These are phyloP conservation scores for Mamestra brassicae DNA, from an alignment of 2,888 invertebrate species.

Conservation along the genomic window DNA sequence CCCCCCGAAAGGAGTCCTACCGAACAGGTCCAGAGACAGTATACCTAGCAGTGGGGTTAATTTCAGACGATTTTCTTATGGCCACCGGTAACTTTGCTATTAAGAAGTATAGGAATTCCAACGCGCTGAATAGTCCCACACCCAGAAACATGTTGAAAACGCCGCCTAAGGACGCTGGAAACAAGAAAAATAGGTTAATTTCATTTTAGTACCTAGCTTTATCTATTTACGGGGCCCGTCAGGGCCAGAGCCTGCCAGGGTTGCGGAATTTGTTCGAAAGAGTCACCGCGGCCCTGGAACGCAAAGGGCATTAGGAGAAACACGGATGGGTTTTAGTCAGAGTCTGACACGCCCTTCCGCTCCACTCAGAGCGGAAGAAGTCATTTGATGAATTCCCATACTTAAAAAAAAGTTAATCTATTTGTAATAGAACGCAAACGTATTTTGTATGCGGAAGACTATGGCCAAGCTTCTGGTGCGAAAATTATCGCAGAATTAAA, in stretches of 20 bases:
- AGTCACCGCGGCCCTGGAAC: no score
- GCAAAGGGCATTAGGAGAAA: no score
- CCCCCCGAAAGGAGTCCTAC: neutral
- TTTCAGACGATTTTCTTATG: slow-evolving; percentile 65
- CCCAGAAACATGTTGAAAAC: slow-evolving; percentile 89
- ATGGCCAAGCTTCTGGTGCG: neutral
- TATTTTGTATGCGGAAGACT: neutral
- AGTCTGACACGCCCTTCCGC: no score
- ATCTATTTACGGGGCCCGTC: no score
- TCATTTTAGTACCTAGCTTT: neutral
- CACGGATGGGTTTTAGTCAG: no score
- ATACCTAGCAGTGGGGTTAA: slow-evolving; percentile 22
- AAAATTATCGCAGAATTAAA: no score
- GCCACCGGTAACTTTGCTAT: slow-evolving; percentile 71
- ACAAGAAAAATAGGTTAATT: slow-evolving; percentile 4
- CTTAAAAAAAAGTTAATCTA: neutral
- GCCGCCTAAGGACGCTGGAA: slow-evolving; percentile 86
- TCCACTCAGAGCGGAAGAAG: no score
- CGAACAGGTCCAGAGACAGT: neutral
- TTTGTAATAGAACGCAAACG: neutral
- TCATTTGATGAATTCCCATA: no score
- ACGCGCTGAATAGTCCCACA: slow-evolving; percentile 84
- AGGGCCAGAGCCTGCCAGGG: no score
- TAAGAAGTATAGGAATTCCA: slow-evolving; percentile 80
- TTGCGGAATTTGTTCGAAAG: no score